Base-by-base conservation (phyloP, 35 echinoderm and acorn worm genomes). In the Apostichopus californicus region DNA sequence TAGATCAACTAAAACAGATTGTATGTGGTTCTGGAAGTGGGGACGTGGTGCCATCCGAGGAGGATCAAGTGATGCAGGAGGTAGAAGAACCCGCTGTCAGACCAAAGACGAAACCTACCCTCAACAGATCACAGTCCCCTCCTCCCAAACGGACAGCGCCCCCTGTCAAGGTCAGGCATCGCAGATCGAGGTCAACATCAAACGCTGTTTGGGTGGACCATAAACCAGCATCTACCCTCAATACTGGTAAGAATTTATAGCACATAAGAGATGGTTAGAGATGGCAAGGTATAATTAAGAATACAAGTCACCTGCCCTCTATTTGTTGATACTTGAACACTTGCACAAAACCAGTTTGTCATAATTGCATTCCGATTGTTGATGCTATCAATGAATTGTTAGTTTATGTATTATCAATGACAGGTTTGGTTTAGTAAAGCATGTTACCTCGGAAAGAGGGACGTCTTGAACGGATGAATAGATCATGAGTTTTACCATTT, bases 1-100 rank as follows among this genome's bases (percentile, higher is more conserved):
- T 98, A 1, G 89, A 95, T 21, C 97, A 98, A 90, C 95, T 98
- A 21, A 98, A 98, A 73, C 78, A 98, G 91, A 98, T 98, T 56
- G 97, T 98, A 10, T 94, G 95, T 61, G 95, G 80, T 12, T 70
- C 77, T 12, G 89, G 82, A 86, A 91, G 95, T 55, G 91, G 57
- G 9, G 88, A 93, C n/a, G 86, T 15, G 1, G 25, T 6, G 11
- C 13, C 7, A 24, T 11, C n/a, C 4, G 5, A 7, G 20, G 78
- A 60, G 46, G 78, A 64, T 18, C 15, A 23, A 46, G 55, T 15
- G 77, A 64, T 65, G 21, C 63, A 26, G n/a, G 58, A 65, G 17
- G 57, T 25, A 18, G 55, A 46, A 28, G 57, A 55, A 65, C 68
- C 89, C 9, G 87, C 86, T 17, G 78, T 15, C 17, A 94, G 77